phyloP scores from a whole-genome alignment of 2,113 vertebrate species.

The Psittacula cyanocephala region DNA sequence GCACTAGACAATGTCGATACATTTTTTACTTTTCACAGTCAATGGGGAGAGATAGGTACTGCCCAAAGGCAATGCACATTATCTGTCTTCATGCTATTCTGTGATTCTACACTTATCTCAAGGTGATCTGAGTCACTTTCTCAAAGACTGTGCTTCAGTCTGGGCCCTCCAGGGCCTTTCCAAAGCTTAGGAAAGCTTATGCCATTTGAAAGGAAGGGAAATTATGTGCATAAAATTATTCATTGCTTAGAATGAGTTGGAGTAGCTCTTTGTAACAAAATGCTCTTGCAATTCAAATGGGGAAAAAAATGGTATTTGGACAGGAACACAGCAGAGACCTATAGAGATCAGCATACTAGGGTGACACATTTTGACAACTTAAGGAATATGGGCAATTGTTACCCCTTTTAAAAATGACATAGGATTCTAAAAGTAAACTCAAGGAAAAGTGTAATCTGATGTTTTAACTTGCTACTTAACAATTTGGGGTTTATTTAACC shows the following conservation, averaged over 20 bases:
- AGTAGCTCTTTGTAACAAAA: neutral
- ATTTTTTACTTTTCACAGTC: neutral
- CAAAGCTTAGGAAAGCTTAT: neutral
- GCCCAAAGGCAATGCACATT: neutral
- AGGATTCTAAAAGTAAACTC: neutral
- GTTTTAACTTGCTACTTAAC: neutral
- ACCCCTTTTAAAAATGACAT: neutral
- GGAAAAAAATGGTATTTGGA: neutral
- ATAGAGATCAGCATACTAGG: neutral
- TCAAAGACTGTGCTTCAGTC: neutral
- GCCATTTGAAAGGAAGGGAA: neutral
- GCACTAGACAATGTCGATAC: too few species aligned
- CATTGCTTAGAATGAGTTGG: neutral
- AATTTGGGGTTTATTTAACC: constrained; percentile 5
- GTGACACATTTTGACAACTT: neutral
- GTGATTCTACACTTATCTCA: neutral
- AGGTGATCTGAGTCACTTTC: neutral
- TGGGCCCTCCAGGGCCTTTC: neutral
- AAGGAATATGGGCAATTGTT: neutral
- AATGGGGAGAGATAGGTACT: neutral
- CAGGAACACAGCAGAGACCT: neutral
- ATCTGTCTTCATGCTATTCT: neutral
- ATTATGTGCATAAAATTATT: neutral
- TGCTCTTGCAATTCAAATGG: neutral
- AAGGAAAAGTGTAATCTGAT: neutral